These are phyloP conservation scores for Pseudorectes ferrugineus DNA, from an alignment of 2,113 vertebrate species.

Conservation along the genomic window DNA sequence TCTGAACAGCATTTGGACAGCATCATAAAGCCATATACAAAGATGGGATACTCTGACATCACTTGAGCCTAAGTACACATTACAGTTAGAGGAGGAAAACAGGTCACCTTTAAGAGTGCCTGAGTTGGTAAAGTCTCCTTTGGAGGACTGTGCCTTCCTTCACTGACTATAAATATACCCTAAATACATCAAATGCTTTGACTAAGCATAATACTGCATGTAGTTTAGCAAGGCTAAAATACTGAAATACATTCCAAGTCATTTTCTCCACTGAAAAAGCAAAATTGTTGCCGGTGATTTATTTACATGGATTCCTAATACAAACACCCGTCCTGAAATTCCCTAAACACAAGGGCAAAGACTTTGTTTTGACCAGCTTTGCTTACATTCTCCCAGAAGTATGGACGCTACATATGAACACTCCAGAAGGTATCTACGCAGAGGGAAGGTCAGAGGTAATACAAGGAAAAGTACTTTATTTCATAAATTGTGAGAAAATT, in stretches of 20 bases:
- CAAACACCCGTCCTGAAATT: neutral
- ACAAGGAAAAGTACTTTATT: neutral
- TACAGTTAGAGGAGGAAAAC: neutral
- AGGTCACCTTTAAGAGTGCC: neutral
- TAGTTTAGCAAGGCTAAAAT: neutral
- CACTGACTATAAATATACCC: neutral
- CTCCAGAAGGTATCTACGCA: neutral
- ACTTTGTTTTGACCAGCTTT: neutral
- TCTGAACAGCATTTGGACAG: neutral
- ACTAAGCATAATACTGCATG: neutral
- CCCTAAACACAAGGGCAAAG: neutral
- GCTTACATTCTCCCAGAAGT: neutral
- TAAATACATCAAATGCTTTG: neutral
- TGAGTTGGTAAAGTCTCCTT: neutral
- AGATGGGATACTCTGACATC: neutral
- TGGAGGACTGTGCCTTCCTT: neutral
- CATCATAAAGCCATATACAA: neutral
- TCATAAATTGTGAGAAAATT: neutral
- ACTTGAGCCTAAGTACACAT: neutral
- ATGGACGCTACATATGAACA: neutral
- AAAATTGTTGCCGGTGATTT: neutral
- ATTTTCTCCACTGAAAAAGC: neutral
- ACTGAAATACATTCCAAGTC: neutral
- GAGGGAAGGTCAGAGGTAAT: neutral
- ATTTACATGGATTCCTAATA: neutral